A percentile compares a stretch with the other conserved stretches of the same genome.
phyloP scores from a whole-genome alignment of 2,113 vertebrate genomes.

The Pomatorhinus ruficollis region DNA sequence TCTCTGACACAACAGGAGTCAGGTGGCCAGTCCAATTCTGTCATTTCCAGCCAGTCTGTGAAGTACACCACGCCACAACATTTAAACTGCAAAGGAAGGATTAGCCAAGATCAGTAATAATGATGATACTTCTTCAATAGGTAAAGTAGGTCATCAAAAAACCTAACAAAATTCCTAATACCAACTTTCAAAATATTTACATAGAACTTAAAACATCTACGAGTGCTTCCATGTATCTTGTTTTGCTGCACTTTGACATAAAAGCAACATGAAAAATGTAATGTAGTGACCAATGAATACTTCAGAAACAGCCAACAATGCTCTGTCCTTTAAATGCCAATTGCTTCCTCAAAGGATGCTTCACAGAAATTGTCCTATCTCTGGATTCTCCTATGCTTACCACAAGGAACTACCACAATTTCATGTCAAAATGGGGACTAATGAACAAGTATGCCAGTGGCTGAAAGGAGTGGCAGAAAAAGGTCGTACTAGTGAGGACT shows the following conservation, averaged over 20 bases:
- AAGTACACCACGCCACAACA: slow-evolving; percentile 98
- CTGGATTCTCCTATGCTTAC: not conserved
- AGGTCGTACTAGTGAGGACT: not conserved
- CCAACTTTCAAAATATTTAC: not conserved
- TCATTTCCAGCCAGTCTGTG: slow-evolving; percentile 99
- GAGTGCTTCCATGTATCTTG: not conserved
- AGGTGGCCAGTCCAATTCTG: slow-evolving; percentile 97
- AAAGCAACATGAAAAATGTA: not conserved
- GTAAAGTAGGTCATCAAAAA: not conserved
- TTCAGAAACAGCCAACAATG: not conserved
- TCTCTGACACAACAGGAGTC: slow-evolving; percentile 95
- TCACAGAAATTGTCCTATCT: not conserved
- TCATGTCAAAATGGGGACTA: not conserved
- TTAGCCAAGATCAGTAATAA: slow-evolving; percentile 37
- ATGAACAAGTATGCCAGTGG: not conserved
- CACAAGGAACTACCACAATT: not conserved
- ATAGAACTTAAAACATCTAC: not conserved
- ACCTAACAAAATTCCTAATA: not conserved
- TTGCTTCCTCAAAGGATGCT: not conserved
- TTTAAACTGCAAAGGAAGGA: slow-evolving; percentile 85
- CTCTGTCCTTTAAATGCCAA: not conserved
- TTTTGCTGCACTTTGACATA: not conserved
- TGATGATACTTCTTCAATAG: not conserved
- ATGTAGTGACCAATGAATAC: not conserved
- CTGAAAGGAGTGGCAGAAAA: not conserved